These are phyloP conservation scores for Strigamia transsilvanica DNA, from an alignment of 2,888 invertebrate genomes.

Conservation along the genomic window DNA sequence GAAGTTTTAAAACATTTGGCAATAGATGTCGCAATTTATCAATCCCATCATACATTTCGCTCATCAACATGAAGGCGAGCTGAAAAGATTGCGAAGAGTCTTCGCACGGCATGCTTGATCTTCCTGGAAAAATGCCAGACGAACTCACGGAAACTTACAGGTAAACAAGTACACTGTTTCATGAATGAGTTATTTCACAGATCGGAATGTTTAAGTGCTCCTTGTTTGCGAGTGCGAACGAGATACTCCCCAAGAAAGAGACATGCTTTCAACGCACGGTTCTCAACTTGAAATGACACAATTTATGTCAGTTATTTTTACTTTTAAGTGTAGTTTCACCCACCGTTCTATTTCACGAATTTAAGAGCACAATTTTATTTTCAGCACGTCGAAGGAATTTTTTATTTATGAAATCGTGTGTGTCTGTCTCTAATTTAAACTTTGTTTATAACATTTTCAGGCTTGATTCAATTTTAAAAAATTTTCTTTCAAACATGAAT, in stretches of 20 bases:
- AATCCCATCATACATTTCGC: conserved; percentile 18
- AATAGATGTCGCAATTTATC: conserved; percentile 11
- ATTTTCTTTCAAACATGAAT: no score
- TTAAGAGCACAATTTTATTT: no score
- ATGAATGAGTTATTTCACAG: not conserved
- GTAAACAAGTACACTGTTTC: not conserved
- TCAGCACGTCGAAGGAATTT: no score
- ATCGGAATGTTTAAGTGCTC: not conserved
- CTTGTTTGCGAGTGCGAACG: not conserved
- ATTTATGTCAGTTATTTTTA: conserved; percentile 10
- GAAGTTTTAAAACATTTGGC: not conserved
- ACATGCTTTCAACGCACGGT: conserved; percentile 9
- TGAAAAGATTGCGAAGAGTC: conserved; percentile 10
- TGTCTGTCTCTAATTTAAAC: no score
- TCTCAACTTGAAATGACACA: conserved; percentile 24
- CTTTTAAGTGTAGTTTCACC: not conserved
- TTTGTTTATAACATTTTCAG: no score
- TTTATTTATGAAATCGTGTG: no score
- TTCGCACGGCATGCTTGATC: conserved; percentile 36
- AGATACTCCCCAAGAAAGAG: not conserved
- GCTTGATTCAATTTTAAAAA: no score
- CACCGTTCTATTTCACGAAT: no score
- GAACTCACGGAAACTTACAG: not conserved
- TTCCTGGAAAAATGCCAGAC: conserved; percentile 41
- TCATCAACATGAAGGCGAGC: conserved; percentile 1